Evolutionary conservation across 2,797 vertebrate species (phyloP), one percentile per base, ranked within the genome.

Genomic region (Alfaro cultratus): DNA sequence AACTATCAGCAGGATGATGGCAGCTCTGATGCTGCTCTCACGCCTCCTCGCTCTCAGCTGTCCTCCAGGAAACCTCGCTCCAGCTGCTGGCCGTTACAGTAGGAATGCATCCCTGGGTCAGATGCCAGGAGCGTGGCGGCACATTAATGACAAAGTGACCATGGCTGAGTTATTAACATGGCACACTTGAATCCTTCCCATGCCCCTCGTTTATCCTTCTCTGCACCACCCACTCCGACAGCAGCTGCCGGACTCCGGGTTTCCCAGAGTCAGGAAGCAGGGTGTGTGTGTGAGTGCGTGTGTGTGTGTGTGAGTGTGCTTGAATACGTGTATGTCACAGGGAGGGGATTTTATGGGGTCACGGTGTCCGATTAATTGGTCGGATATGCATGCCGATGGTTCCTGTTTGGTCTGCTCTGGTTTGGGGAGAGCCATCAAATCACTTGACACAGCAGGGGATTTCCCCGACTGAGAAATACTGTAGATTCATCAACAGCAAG

Each of bases 81-180:
- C 96, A 96, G 95, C 95, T 95, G 95, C 94, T 94, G 93, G 87
- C 92, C 91, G 94, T 97, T 96, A 96, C 93, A 90, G 91, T 91
- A 94, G 93, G 96, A 96, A 97, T 95, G 95, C 90, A 93, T 95
- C 94, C 91, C 88, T 76, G 94, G 95, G 95, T 94, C 90, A 91
- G 89, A 94, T 93, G 92, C 91, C 93, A 91, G 88, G 82, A 92
- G 91, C 80, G 91, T 89, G 91, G 92, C 93, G 93, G 94, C 93
- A 94, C 93, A 94, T 94, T 95, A 95, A 93, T 95, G 94, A 94
- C 89, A 82, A 70, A 86, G 88, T 89, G 91, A 92, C 95, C 94
- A 92, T 85, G 72, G 86, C 93, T 95, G 94, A 92, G 94, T 95
- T 95, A 95, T 95, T 95, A 95, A 94, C 93, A 91, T 93, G 93